Evolutionary conservation across 2,888 invertebrate genomes (phyloP).

Genomic region (Amphipyra berbera): DNA sequence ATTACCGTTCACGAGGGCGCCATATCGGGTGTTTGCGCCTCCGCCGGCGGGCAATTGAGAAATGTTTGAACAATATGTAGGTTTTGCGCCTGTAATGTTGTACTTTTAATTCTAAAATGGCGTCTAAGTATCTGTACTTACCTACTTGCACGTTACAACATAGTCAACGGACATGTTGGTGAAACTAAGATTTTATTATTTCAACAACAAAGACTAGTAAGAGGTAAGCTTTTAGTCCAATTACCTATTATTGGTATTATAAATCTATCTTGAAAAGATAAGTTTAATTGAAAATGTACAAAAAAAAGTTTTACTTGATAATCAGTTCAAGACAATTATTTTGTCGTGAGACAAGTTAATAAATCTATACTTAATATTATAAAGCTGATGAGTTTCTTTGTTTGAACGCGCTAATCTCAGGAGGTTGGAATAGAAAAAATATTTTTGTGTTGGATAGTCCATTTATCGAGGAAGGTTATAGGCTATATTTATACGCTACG

Average conservation of each 20-base stretch:
- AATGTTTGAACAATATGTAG: constrained; percentile 72
- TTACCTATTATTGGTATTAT: background rate
- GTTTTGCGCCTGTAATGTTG: constrained; percentile 55
- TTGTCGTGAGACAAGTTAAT: constrained; percentile 27
- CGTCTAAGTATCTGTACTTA: constrained; percentile 8
- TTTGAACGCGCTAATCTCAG: no score
- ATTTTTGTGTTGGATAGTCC: no score
- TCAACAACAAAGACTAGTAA: no score
- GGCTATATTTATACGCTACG: no score
- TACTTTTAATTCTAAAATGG: constrained; percentile 45
- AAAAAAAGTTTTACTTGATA: constrained; percentile 33
- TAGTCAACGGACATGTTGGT: background rate
- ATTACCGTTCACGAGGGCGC: constrained; percentile 59
- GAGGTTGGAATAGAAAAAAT: no score
- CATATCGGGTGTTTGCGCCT: constrained; percentile 61
- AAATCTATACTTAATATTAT: no score
- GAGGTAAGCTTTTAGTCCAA: constrained; percentile 4
- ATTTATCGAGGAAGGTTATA: no score
- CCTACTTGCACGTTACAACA: constrained; percentile 14
- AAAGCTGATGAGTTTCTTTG: no score
- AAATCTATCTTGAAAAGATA: constrained; percentile 14
- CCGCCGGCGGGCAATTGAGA: constrained; percentile 61
- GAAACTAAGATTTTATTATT: no score
- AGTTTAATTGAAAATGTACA: constrained; percentile 20
- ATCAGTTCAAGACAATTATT: constrained; percentile 30